Evolutionary conservation across 2,888 invertebrate genomes (phyloP).

Genomic region (Rhagonycha fulva): DNA sequence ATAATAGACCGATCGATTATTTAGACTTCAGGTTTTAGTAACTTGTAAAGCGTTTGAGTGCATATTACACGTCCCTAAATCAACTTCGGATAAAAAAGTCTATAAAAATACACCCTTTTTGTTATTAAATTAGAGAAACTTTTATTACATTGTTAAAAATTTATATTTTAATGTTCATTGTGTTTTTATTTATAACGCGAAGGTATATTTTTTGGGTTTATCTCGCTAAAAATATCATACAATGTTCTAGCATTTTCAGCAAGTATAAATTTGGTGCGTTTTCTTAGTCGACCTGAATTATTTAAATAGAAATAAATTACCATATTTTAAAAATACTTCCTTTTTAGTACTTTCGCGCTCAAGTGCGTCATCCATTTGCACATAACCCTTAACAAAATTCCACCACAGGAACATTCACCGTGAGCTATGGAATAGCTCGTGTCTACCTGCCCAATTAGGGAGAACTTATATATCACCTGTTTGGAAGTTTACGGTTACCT

Average conservation of each 20-base stretch:
- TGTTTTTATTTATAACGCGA: not conserved
- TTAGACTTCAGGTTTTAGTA: not conserved
- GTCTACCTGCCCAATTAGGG: slow-evolving; percentile 43
- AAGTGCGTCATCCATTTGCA: slow-evolving; percentile 22
- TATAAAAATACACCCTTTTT: not conserved
- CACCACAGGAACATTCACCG: slow-evolving; percentile 16
- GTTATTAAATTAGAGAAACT: not conserved
- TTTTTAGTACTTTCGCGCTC: slow-evolving; percentile 8
- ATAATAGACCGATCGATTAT: not conserved
- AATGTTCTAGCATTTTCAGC: not conserved
- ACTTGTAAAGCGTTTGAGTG: not conserved
- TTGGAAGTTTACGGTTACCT: slow-evolving; percentile 39
- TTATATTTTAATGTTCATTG: not conserved
- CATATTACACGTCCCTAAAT: not conserved
- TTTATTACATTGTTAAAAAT: not conserved
- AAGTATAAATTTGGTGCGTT: not conserved
- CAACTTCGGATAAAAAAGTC: not conserved
- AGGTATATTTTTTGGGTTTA: not conserved
- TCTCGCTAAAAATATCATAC: not conserved
- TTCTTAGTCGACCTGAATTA: not conserved
- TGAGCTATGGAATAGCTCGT: slow-evolving; percentile 34
- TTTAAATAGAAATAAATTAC: slow-evolving; percentile 8
- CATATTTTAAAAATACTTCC: slow-evolving; percentile 10
- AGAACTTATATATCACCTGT: slow-evolving; percentile 43
- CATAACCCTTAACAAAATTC: slow-evolving; percentile 23